Conservation (phyloP, 2,888 invertebrate genomes). For the Drosophila yooni region DNA sequence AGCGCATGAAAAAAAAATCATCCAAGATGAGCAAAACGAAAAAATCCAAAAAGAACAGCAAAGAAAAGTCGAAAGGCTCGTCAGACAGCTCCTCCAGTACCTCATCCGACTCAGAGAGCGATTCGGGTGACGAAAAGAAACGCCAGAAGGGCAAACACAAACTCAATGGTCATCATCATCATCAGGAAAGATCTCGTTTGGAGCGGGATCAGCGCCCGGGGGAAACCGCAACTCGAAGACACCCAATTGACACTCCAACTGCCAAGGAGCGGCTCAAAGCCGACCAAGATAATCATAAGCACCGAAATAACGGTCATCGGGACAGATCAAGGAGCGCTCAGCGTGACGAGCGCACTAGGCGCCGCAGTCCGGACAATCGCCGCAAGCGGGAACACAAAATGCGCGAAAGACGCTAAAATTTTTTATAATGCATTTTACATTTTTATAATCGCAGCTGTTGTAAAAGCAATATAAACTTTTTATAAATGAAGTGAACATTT, state of each 20-base stretch:
- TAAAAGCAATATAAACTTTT: constrained; percentile 24
- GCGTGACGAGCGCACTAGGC: constrained; percentile 36
- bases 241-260: constrained; percentile 3
- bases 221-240: constrained; percentile 9
- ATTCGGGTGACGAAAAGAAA: constrained; percentile 23
- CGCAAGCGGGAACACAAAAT: constrained; percentile 41
- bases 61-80: constrained; percentile 51
- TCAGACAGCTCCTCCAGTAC: constrained; percentile 50
- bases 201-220: constrained; percentile 13
- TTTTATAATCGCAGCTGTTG: constrained; percentile 29
- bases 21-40: constrained; percentile 57
- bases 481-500: background rate
- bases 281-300: constrained; percentile 22
- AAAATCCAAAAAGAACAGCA: constrained; percentile 56
- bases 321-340: constrained; percentile 46
- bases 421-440: constrained; percentile 31
- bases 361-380: constrained; percentile 38
- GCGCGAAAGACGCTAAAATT: constrained; percentile 46
- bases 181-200: constrained; percentile 34
- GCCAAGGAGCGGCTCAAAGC: constrained; percentile 22
- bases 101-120: constrained; percentile 51
- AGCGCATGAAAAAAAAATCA: constrained; percentile 82
- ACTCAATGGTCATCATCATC: constrained; percentile 9
- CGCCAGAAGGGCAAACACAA: constrained; percentile 17
- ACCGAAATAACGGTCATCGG: constrained; percentile 24